Percentiles rank a stretch among this genome's conserved stretches.
phyloP scores from a whole-genome alignment of 2,888 invertebrate genomes.

The Heteromurus nitidus region DNA sequence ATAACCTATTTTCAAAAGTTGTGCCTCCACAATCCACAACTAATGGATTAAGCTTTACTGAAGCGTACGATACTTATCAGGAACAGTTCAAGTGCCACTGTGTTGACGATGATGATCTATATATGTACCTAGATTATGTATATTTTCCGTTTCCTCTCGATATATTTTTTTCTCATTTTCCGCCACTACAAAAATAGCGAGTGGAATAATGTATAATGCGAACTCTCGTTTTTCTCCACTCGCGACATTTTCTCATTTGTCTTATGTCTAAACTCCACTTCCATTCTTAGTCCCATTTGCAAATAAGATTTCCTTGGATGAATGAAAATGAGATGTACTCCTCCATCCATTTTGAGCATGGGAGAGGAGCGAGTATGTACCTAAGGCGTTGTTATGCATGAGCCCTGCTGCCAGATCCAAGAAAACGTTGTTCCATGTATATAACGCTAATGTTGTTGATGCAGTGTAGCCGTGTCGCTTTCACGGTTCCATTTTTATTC shows the following conservation, averaged over 20 bases:
- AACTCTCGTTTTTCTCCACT: slow-evolving; percentile 24
- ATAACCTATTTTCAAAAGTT: not conserved
- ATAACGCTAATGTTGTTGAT: slow-evolving; percentile 16
- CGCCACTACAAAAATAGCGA: not conserved
- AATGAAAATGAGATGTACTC: slow-evolving; percentile 57
- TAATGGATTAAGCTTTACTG: slow-evolving; percentile 39
- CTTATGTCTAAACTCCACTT: slow-evolving; percentile 33
- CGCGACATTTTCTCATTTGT: slow-evolving; percentile 53
- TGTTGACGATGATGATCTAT: slow-evolving; percentile 17
- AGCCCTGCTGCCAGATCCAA: not conserved
- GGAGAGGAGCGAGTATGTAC: slow-evolving; percentile 25
- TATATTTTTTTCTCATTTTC: not conserved
- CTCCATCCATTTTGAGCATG: slow-evolving; percentile 18
- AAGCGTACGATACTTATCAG: slow-evolving; percentile 35
- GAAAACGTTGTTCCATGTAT: not conserved
- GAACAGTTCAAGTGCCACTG: slow-evolving; percentile 35
- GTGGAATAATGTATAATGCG: slow-evolving; percentile 5
- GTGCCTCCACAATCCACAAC: not conserved
- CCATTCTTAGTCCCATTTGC: slow-evolving; percentile 51
- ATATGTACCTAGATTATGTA: no score
- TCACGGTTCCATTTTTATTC: slow-evolving; percentile 36
- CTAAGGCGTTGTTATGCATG: not conserved
- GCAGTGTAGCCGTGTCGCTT: slow-evolving; percentile 51
- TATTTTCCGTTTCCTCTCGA: not conserved
- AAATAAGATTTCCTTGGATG: slow-evolving; percentile 54